Evolutionary conservation across 2,113 vertebrate species (phyloP), one percentile per base, ranked within the genome.

Genomic region (Eclectus roratus): DNA sequence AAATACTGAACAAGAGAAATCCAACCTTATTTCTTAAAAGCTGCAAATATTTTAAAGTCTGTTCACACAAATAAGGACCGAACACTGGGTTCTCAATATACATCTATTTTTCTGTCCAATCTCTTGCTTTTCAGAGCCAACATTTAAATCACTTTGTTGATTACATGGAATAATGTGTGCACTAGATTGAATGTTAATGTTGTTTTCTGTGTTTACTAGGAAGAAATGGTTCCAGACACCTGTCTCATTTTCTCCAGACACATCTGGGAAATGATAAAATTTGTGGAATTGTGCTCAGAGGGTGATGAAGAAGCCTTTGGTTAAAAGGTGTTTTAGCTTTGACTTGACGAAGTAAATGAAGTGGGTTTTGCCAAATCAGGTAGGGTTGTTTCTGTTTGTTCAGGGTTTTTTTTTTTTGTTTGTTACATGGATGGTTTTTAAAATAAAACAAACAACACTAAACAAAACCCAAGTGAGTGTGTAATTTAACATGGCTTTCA

Each of bases 131-230:
- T 84, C 44, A 77, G 52, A 86, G 44, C n/a, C 77, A 91, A 72
- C 50, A 64, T 72, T 88, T 80, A 82, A 85, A 82, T 64, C 33
- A 80, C 53, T 71, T 58, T 87, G 43, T 91, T 84, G 92, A 77
- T 93, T 89, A 53, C 44, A 49, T 70, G 71, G 47, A 85, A 80
- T 90, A 73, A 78, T 74, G 18, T 76, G 61, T 61, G 41, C 44
- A 86, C 16, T 81, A 82, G 85, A 94, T 73, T 91, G 77, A 87
- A 96, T 85, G 73, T 63, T 89, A 95, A 94, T 89, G 86, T 61
- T 84, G 37, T 93, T 94, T 92, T 88, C 91, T 73, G 41, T 63
- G 35, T 68, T 91, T 66, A 35, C 43, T 39, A 47, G 37, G 47
- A 95, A 88, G 47, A 95, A 93, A 88, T 61, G 39, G 37, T 87